Base-by-base conservation (phyloP, 2,888 invertebrate species). In the Zelleria hepariella region DNA sequence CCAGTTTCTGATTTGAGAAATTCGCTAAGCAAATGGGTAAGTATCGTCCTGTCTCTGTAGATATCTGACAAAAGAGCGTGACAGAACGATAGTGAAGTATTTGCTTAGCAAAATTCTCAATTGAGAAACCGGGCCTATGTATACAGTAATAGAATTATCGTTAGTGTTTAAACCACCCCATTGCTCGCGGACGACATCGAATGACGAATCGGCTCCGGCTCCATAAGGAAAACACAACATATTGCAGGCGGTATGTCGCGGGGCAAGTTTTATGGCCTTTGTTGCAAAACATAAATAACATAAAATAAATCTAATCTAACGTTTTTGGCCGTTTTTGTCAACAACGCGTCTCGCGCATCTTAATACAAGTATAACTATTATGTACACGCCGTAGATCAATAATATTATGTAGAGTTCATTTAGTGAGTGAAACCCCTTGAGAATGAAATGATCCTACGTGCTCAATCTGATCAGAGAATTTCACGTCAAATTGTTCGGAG, bases 211-310 rank as follows among this genome's bases (percentile, higher is more conserved):
- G 32, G n/a, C n/a, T n/a, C 4, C 15, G 15, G 32, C 15, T 42
- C 15, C 32, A 15, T 42, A 10, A 42, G 32, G 32, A 42, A 42
- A 42, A 42, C 32, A 42, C 32, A 42, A 42, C 32, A 42, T 42
- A 42, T 42, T 42, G 32, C 32, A 42, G 32, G 15, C 32, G 15
- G 32, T 42, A 15, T 1, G 32, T 42, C 32, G 32, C 32, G 32
- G 15, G 32, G 65, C 65, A 67, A 74, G 65, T 73, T 71, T 69
- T 71, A 72, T 73, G 67, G 66, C 67, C 66, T 73, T 71, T 71
- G 66, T 72, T 71, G 62, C 27, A 66, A 67, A 71, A 66, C 65
- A 72, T 68, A 67, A 70, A 71, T 69, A 68, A 67, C 66, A 20
- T 7, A 5, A 49, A 42, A 42, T 42, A 15, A 42, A 42, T 42